Base-by-base conservation (phyloP, 1,140 invertebrate genomes). In the Drosophila ficusphila region DNA sequence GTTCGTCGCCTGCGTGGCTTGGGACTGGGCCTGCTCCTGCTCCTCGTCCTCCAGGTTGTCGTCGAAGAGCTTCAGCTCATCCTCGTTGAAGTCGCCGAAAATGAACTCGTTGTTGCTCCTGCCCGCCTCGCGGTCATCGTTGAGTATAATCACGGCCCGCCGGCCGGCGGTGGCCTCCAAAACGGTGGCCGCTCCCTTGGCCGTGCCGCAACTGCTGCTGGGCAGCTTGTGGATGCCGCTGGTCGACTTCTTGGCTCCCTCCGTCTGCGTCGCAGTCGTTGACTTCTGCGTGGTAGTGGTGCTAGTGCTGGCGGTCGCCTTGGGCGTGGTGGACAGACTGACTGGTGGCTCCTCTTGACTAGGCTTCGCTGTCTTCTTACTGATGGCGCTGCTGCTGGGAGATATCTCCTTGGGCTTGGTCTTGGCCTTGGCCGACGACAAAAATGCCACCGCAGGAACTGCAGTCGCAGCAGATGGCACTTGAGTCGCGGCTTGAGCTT, bases 81-180 rank as follows among this genome's bases (percentile, higher is more conserved):
- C 90, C 60, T 91, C 90, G 48, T 91, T 91, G 21, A 91, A 91
- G 19, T 91, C 90, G 6, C 90, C 90, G 33, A 91, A 91, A 18
- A 90, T 90, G 34, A 91, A 91, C 60, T 91, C 88, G 41, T 88
- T 91, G 42, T 79, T 73, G 46, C 27, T 67, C 36, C 70, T 58
- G 34, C 61, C 69, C n/a, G 58, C 60, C 14, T 72, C 79, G 2
- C 91, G 76, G 33, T 92, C 91, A 69, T 94, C 93, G 53, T 94
- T 94, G 56, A 94, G 73, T 47, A 95, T 92, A 44, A 95, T 94
- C 0, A 94, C 94, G 0, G 94, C 93, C 0, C 94, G 94, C 36
- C 93, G 91, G 21, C 48, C 44, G 19, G 27, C 68, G 27, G 25
- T 33, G 36, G 25, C 8, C 16, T 53, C 29, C 18, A 42, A n/a